A percentile compares a stretch with the other conserved stretches of the same genome.
phyloP scores from a whole-genome alignment of 2,113 vertebrate species.

The Thalassoma bifasciatum region DNA sequence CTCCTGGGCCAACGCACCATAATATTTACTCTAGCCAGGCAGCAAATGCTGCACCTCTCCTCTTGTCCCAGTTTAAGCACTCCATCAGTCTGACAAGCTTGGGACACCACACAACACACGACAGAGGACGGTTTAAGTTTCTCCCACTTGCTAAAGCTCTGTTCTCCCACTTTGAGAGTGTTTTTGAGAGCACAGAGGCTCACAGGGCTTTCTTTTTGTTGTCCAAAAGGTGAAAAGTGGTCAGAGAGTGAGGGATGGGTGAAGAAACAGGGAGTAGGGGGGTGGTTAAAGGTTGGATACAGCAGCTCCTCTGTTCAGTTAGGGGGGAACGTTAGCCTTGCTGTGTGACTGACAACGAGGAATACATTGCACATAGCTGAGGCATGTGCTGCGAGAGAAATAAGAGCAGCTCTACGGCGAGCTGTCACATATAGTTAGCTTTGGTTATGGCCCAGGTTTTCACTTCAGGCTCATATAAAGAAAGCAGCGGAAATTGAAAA shows the following conservation, averaged over 20 bases:
- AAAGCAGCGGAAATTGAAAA: slow-evolving; percentile 25
- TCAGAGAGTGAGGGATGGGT: not conserved
- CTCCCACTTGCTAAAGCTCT: slow-evolving; percentile 16
- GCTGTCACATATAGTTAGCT: slow-evolving; percentile 26
- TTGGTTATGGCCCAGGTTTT: slow-evolving; percentile 37
- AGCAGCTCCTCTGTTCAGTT: slow-evolving; percentile 61
- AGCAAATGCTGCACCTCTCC: slow-evolving; percentile 65
- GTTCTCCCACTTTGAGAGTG: slow-evolving; percentile 10
- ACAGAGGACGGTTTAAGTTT: slow-evolving; percentile 36
- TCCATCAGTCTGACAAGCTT: slow-evolving; percentile 77
- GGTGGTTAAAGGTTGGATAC: slow-evolving; percentile 7
- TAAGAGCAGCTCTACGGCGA: slow-evolving; percentile 22
- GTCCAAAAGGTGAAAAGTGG: slow-evolving; percentile 47
- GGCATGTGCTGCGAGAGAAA: slow-evolving; percentile 38
- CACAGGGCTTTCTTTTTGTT: slow-evolving; percentile 17
- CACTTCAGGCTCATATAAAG: slow-evolving; percentile 26
- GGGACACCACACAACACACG: slow-evolving; percentile 56
- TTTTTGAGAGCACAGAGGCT: slow-evolving; percentile 2
- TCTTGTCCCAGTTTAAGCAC: slow-evolving; percentile 68
- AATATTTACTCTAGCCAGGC: slow-evolving; percentile 80
- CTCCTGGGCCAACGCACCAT: slow-evolving; percentile 60
- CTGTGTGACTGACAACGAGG: slow-evolving; percentile 55
- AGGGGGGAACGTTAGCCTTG: slow-evolving; percentile 19
- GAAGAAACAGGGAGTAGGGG: not conserved
- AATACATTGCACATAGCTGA: slow-evolving; percentile 32